Percentiles rank a stretch among this genome's conserved stretches.
phyloP scores from a whole-genome alignment of 2,888 invertebrate species.

The Cepaea hortensis region DNA sequence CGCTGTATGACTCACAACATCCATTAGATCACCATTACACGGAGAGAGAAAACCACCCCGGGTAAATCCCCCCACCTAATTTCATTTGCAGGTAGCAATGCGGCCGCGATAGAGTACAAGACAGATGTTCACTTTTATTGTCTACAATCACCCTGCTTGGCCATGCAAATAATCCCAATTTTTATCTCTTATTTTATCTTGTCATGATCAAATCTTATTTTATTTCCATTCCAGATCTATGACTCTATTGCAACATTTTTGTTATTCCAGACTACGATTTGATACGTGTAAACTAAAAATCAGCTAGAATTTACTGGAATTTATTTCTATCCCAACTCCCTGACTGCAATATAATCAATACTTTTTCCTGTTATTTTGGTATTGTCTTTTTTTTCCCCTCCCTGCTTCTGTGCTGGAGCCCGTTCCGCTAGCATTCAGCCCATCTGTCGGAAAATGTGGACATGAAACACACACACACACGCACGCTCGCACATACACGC shows the following conservation, averaged over 20 bases:
- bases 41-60: too few relatives aligned
- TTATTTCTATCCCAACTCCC: not conserved
- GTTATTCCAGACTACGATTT: not conserved
- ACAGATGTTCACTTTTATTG: slow-evolving; percentile 13
- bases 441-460: slow-evolving; percentile 23
- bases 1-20: too few relatives aligned
- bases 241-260: too few relatives aligned
- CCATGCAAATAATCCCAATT: not conserved
- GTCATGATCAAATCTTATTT: not conserved
- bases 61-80: not conserved
- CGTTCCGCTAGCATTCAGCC: slow-evolving; percentile 22
- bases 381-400: not conserved
- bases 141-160: not conserved
- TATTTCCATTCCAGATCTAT: not conserved
- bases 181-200: not conserved
- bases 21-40: too few relatives aligned
- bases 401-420: not conserved
- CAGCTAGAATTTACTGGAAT: not conserved
- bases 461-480: not conserved
- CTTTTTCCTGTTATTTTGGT: not conserved
- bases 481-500: too few relatives aligned
- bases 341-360: slow-evolving; percentile 12
- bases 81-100: not conserved
- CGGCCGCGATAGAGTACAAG: not conserved
- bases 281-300: not conserved